phyloP scores from a whole-genome alignment of 2,888 invertebrate genomes.

The Pegoplata infirma region DNA sequence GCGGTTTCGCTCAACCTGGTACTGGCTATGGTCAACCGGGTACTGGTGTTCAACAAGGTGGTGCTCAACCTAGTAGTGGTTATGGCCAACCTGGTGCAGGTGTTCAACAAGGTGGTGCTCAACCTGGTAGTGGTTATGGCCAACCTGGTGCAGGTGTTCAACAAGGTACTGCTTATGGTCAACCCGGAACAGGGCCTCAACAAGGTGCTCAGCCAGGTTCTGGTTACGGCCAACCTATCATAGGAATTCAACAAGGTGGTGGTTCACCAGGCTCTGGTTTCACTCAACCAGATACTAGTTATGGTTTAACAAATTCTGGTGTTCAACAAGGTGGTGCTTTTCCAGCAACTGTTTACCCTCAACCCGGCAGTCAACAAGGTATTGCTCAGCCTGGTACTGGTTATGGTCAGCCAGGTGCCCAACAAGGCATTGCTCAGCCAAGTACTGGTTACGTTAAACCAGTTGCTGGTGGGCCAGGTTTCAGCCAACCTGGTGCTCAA shows the following conservation, averaged over 20 bases:
- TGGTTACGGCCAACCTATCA: conserved; percentile 31
- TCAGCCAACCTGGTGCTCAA: too few species aligned
- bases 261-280: conserved; percentile 43
- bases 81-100: conserved; percentile 30
- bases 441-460: conserved; percentile 10
- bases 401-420: neutral
- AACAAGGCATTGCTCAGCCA: too few species aligned
- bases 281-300: conserved; percentile 32
- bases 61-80: conserved; percentile 37
- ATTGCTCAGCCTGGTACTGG: conserved; percentile 37
- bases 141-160: conserved; percentile 17
- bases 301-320: conserved; percentile 27
- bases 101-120: conserved; percentile 38
- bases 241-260: conserved; percentile 42
- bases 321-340: conserved; percentile 44
- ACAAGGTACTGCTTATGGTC: conserved; percentile 39
- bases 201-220: conserved; percentile 39
- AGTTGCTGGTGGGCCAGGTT: conserved; percentile 31
- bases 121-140: conserved; percentile 33
- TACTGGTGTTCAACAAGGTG: conserved; percentile 39
- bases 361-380: conserved; percentile 36
- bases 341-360: too few species aligned
- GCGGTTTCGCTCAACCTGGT: conserved; percentile 45
- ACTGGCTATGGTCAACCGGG: conserved; percentile 32
- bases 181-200: conserved; percentile 34